Base-by-base conservation (phyloP, 1,140 invertebrate species). In the Rhopalosiphum maidis region DNA sequence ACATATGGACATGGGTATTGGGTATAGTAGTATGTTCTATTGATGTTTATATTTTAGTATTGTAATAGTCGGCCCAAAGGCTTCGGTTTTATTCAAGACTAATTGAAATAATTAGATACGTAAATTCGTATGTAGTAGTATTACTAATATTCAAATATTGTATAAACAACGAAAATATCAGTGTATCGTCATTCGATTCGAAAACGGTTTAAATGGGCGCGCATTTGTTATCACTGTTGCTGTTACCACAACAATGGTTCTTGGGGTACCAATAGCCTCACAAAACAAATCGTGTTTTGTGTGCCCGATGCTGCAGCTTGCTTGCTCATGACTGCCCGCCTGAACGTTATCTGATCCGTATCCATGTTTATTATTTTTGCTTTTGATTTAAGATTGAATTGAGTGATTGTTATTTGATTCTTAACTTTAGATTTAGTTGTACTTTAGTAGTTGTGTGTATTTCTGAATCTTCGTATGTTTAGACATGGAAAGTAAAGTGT, bases 401-500 rank as follows among this genome's bases (percentile, higher is more conserved):
- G 30, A 7, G 5, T 1, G 30, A n/a, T 25, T 60, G 25, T 7
- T 15, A 68, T 68, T 68, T 68, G 60, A 18, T 60, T 68, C 60
- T 15, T 4, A n/a, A n/a, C 60, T 51, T 51, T 51, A 18, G 48
- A 51, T 18, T 51, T 15, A 41, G 41, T 46, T 46, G 6, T 46
- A 46, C 46, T 46, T 46, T 41, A 41, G 41, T 46, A 46, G 46
- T 46, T 0, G 46, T 46, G 6, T 46, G 2, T n/a, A 68, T n/a
- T n/a, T 6, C 30, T 83, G 2, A 46, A 86, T 3, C 22, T 43
- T 51, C 21, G 37, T 21, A 22, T 43, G n/a, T 37, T 30, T 35
- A 55, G 55, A 90, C 22, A 90, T 90, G 89, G 89, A 90, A 68
- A 90, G 89, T 68, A 90, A 90, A 90, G 89, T 90, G 54, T 90